phyloP scores from a whole-genome alignment of 2,113 vertebrate genomes.

The Ariopsis seemanni region DNA sequence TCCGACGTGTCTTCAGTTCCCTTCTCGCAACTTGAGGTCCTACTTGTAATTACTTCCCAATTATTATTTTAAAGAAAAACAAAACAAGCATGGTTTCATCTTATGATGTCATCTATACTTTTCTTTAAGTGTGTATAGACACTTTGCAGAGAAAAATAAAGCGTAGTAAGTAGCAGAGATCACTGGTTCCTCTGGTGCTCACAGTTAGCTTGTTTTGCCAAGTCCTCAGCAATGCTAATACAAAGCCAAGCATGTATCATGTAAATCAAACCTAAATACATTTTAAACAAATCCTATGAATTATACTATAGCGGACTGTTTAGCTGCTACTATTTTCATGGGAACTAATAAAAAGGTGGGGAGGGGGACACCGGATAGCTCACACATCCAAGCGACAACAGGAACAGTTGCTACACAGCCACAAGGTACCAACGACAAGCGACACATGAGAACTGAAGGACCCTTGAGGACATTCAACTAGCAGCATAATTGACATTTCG shows the following conservation, averaged over 20 bases:
- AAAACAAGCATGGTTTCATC: neutral
- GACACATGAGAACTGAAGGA: neutral
- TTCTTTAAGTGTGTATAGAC: neutral
- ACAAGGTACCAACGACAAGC: neutral
- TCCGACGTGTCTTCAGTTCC: neutral
- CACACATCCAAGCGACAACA: neutral
- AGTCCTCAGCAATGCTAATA: neutral
- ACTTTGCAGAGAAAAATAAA: neutral
- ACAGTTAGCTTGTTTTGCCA: neutral
- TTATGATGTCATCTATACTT: neutral
- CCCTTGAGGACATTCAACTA: neutral
- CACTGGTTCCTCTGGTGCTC: neutral
- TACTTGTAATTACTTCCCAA: neutral
- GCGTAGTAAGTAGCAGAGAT: neutral
- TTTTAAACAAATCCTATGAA: neutral
- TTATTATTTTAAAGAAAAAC: neutral
- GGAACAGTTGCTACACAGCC: neutral
- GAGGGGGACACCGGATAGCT: neutral
- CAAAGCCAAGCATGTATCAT: neutral
- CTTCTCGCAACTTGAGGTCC: too few relatives aligned
- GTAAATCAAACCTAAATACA: neutral
- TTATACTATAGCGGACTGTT: neutral
- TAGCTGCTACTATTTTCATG: neutral
- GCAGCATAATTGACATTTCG: neutral
- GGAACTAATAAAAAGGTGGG: neutral